phyloP scores from a whole-genome alignment of 2,888 invertebrate genomes.

The Cremastinae sp. region DNA sequence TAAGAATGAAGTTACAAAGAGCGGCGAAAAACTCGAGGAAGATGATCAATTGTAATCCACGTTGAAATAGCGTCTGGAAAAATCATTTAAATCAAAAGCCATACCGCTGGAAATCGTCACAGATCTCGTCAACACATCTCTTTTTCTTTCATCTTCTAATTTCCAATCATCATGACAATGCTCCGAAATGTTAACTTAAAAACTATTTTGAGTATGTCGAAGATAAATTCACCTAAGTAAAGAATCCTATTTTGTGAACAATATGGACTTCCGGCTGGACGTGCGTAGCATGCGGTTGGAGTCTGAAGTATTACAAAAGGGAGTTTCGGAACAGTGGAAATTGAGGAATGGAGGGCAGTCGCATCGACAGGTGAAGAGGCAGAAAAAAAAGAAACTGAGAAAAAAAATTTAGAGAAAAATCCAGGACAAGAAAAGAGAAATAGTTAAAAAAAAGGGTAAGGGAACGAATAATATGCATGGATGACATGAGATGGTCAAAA shows the following conservation, averaged over 20 bases:
- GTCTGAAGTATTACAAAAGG: too few species aligned
- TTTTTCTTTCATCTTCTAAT: constrained; percentile 3
- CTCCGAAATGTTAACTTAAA: constrained; percentile 49
- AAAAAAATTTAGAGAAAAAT: too few species aligned
- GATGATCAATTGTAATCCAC: constrained; percentile 21
- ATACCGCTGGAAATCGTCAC: constrained; percentile 13
- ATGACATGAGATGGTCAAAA: too few species aligned
- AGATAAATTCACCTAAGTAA: constrained; percentile 67
- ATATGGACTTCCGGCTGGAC: too few species aligned
- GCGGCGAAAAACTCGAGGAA: neutral
- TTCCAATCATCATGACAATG: constrained; percentile 39
- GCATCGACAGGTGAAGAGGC: too few species aligned
- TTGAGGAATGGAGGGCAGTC: too few species aligned
- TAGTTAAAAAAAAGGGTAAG: too few species aligned
- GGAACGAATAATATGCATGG: too few species aligned
- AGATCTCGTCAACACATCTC: constrained; percentile 9
- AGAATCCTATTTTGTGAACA: constrained; percentile 65
- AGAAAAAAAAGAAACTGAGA: too few species aligned
- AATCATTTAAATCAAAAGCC: constrained; percentile 12
- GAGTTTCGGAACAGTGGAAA: too few species aligned
- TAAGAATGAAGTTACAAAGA: constrained; percentile 11
- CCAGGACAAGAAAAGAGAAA: too few species aligned
- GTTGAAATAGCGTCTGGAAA: constrained; percentile 27
- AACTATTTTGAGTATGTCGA: constrained; percentile 52
- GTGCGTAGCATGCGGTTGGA: too few species aligned